These are phyloP conservation scores for Coenonympha arcania DNA, from an alignment of 2,888 invertebrate genomes.

Conservation along the genomic window DNA sequence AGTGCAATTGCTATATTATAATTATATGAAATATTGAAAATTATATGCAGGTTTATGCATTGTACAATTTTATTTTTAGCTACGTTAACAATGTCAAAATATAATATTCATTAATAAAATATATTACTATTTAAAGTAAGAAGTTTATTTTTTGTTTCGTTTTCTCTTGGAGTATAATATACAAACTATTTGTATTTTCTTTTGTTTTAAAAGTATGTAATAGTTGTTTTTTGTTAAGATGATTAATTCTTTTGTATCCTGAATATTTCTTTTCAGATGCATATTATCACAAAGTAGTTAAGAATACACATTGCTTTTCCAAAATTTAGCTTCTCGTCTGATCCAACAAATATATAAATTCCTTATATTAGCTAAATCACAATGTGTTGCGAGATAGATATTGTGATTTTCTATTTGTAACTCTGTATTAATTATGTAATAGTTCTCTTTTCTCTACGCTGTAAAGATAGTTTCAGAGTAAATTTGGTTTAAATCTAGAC, in stretches of 20 bases:
- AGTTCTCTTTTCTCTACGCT: constrained; percentile 59
- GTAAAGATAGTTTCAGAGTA: constrained; percentile 50
- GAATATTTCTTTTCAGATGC: neutral
- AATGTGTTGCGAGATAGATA: constrained; percentile 43
- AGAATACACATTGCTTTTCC: constrained; percentile 23
- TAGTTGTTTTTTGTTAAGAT: constrained; percentile 1
- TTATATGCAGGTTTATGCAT: constrained; percentile 69
- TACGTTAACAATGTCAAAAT: constrained; percentile 65
- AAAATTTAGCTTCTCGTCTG: constrained; percentile 20
- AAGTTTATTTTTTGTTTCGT: constrained; percentile 61
- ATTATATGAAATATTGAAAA: constrained; percentile 52
- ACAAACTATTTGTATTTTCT: constrained; percentile 40
- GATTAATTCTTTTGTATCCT: neutral
- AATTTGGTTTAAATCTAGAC: constrained; percentile 54
- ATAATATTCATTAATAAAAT: constrained; percentile 69
- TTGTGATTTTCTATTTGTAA: constrained; percentile 43
- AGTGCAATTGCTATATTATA: constrained; percentile 69
- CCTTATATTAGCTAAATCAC: constrained; percentile 40
- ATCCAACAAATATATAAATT: constrained; percentile 34
- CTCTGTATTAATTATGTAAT: constrained; percentile 49
- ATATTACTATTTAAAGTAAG: constrained; percentile 67
- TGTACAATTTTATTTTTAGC: constrained; percentile 73
- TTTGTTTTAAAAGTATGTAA: constrained; percentile 13
- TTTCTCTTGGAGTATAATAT: constrained; percentile 31
- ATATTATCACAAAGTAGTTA: constrained; percentile 16